phyloP scores from a whole-genome alignment of 64 coral and sea anemone genomes.

The Orbicella faveolata region DNA sequence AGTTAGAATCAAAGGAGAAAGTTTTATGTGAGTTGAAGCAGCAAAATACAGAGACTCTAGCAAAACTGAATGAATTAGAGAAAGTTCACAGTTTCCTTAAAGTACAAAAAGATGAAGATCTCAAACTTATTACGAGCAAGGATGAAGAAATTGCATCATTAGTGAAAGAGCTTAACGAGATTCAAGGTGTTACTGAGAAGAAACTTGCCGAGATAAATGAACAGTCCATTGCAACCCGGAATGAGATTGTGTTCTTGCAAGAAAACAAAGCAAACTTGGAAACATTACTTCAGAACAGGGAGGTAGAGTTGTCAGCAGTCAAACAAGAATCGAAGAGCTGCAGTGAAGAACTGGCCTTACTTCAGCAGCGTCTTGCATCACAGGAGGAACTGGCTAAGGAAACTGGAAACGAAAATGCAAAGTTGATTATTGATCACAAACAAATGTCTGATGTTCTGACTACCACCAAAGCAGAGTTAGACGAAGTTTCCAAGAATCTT shows the following conservation, averaged over 20 bases:
- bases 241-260: conserved; percentile 38
- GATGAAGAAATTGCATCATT: conserved; percentile 45
- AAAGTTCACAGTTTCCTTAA: neutral
- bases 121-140: conserved; percentile 29
- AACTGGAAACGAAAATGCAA: conserved; percentile 32
- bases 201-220: conserved; percentile 39
- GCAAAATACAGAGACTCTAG: neutral
- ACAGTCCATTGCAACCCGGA: conserved; percentile 32
- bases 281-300: conserved; percentile 39
- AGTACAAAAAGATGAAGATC: conserved; percentile 37
- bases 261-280: conserved; percentile 64
- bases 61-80: conserved; percentile 9
- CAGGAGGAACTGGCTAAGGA: conserved; percentile 16
- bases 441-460: conserved; percentile 22
- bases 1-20: conserved; percentile 28
- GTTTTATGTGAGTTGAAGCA: neutral
- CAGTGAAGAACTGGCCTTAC: conserved; percentile 14
- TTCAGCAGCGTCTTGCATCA: conserved; percentile 24
- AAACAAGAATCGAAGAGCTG: conserved; percentile 10
- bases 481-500: conserved; percentile 34
- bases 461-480: conserved; percentile 25
- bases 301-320: conserved; percentile 41
- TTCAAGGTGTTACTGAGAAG: conserved; percentile 3
- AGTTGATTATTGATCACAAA: conserved; percentile 23
- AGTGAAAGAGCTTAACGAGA: conserved; percentile 17